Base-by-base conservation (phyloP, 2,888 invertebrate genomes). In the Osmoderma eremita region DNA sequence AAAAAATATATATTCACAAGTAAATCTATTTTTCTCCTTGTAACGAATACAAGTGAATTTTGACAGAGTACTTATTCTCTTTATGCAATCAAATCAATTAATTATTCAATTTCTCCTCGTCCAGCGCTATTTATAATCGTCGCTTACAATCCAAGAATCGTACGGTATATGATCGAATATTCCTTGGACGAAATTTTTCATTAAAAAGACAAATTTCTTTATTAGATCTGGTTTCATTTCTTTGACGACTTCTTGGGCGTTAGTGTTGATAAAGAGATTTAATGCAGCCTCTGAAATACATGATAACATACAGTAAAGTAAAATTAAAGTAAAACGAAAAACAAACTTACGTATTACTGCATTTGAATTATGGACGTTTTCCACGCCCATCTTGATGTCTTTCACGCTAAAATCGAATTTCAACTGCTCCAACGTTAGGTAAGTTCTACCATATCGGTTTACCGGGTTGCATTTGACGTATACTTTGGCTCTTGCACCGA, bases 171-270 rank as follows among this genome's bases (percentile, higher is more conserved):
- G 88, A 8, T 88, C 85, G 72, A 94, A 91, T 61, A 94, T 83
- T 72, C 88, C 88, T 75, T 91, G 90, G 58, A 93, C 86, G 79
- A 94, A 94, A 61, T 86, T 86, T 22, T 88, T 87, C 88, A 93
- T 91, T 71, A 92, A 89, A 71, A 87, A 86, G 5, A 92, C 87
- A 24, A 94, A 84, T 80, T 94, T 93, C 69, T 87, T 86, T 77
- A 92, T 90, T 65, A 94, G 84, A 75, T 92, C 89, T 0, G 94
- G 94, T 77, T 94, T 94, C 94, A 94, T 94, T 83, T 94, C 94
- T 77, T 91, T 92, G 50, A 94, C 82, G 12, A 94, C 82, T 72
- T 94, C 94, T 77, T 94, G 93, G 0, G 92, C 89, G 80, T 94
- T 93, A 1, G 91, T 90, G 81, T 94, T 94, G 80, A 94, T 94